These are phyloP conservation scores for Sinhomidia bicolor DNA, from an alignment of 2,888 invertebrate species.

Conservation along the genomic window DNA sequence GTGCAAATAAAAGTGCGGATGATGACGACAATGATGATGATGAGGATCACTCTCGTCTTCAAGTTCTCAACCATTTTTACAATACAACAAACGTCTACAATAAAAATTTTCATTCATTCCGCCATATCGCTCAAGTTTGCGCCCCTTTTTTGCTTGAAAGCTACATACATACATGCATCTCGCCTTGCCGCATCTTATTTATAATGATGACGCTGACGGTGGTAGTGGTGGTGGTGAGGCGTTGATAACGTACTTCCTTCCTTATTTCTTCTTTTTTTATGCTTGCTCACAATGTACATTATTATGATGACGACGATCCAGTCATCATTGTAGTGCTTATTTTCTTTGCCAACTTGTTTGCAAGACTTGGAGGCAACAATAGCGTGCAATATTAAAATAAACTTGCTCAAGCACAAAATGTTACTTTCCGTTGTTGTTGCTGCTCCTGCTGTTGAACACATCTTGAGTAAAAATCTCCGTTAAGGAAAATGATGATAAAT, in stretches of 20 bases:
- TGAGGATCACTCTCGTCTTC: neutral
- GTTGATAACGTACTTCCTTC: constrained; percentile 30
- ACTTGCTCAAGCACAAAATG: constrained; percentile 14
- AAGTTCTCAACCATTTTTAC: constrained; percentile 10
- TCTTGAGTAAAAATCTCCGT: too few relatives aligned
- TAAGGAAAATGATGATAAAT: too few relatives aligned
- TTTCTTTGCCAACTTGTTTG: constrained; percentile 25
- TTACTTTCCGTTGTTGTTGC: neutral
- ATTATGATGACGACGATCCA: constrained; percentile 8
- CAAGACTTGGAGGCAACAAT: neutral
- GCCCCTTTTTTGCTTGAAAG: constrained; percentile 15
- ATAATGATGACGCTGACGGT: too few relatives aligned
- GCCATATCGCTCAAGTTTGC: neutral
- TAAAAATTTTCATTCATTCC: neutral
- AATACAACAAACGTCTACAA: neutral
- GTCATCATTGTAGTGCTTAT: constrained; percentile 8
- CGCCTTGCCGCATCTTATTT: constrained; percentile 11
- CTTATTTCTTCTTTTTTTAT: neutral
- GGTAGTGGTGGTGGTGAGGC: neutral
- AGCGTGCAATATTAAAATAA: neutral
- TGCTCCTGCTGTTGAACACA: neutral
- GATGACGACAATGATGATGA: neutral
- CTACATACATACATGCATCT: neutral
- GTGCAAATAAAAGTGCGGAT: neutral
- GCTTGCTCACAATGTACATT: neutral